phyloP scores from a whole-genome alignment of 2,797 vertebrate genomes.

The Phylloscopus collybita region DNA sequence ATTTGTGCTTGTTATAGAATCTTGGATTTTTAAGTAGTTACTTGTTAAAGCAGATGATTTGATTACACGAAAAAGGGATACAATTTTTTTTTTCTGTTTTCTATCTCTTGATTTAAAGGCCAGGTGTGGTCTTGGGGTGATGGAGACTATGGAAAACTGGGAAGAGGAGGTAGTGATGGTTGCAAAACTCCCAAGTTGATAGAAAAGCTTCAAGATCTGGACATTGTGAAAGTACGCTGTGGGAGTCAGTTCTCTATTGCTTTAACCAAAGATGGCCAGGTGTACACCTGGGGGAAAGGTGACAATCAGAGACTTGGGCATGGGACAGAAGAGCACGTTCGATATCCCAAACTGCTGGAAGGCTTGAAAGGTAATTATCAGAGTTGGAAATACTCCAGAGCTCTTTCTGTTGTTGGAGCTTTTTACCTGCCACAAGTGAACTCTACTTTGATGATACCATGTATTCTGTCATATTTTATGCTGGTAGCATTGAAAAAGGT shows the following conservation, averaged over 20 bases:
- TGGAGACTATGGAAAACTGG: slow-evolving; percentile 96
- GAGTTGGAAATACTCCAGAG: background rate
- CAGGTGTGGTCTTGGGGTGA: slow-evolving; percentile 99
- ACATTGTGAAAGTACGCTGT: slow-evolving; percentile 93
- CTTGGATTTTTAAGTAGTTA: background rate
- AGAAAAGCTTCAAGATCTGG: slow-evolving; percentile 95
- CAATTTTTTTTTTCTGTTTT: background rate
- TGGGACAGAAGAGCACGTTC: slow-evolving; percentile 95
- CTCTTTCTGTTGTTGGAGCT: background rate
- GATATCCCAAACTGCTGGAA: slow-evolving; percentile 96
- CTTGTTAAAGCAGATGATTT: background rate
- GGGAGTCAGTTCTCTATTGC: slow-evolving; percentile 97
- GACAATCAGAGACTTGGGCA: slow-evolving; percentile 98
- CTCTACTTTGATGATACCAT: background rate
- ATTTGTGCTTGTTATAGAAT: background rate
- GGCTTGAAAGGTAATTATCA: slow-evolving; percentile 87
- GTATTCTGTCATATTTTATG: background rate
- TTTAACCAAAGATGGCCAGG: slow-evolving; percentile 95
- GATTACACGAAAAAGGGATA: background rate
- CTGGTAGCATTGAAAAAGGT: background rate
- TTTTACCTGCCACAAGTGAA: rapidly evolving
- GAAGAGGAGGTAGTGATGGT: slow-evolving; percentile 95
- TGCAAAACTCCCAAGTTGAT: slow-evolving; percentile 96
- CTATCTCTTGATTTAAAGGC: slow-evolving; percentile 74
- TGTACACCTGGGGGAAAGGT: slow-evolving; percentile 98